Evolutionary conservation across 2,888 invertebrate genomes (phyloP).

Genomic region (Chymomyza procnemis): DNA sequence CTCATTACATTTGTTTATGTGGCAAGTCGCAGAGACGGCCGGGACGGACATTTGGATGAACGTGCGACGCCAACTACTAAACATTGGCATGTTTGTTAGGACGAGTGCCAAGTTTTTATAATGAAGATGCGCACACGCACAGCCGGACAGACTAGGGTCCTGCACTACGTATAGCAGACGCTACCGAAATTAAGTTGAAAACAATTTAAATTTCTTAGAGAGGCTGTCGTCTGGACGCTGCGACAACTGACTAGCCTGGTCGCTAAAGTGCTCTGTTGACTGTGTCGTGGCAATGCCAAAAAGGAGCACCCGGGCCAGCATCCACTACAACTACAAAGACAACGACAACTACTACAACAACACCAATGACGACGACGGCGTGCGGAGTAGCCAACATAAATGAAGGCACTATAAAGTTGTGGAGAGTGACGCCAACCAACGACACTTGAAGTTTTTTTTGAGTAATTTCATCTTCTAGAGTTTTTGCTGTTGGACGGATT

Average conservation of each 20-base stretch:
- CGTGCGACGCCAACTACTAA: neutral
- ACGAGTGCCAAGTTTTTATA: conserved; percentile 40
- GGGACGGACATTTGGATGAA: too few species aligned
- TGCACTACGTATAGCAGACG: neutral
- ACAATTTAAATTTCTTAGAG: conserved; percentile 59
- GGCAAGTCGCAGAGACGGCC: conserved; percentile 18
- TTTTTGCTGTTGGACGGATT: neutral
- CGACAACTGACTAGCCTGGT: neutral
- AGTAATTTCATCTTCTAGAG: conserved; percentile 63
- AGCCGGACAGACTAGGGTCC: neutral
- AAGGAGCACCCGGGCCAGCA: conserved; percentile 24
- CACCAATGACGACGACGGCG: too few species aligned
- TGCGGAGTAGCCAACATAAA: conserved; percentile 12
- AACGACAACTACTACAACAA: conserved; percentile 25
- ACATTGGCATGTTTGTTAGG: conserved; percentile 36
- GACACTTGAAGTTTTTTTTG: conserved; percentile 46
- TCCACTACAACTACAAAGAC: conserved; percentile 7
- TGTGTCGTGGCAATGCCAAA: conserved; percentile 27
- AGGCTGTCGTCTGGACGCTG: conserved; percentile 12
- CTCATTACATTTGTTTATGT: conserved; percentile 68
- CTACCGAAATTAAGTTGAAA: conserved; percentile 61
- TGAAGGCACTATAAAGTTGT: conserved; percentile 14
- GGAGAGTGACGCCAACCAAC: conserved; percentile 44
- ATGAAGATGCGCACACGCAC: conserved; percentile 58
- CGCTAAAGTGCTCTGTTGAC: conserved; percentile 33